These are phyloP conservation scores for Pollicipes pollicipes DNA, from an alignment of 1,140 invertebrate genomes.

Conservation along the genomic window DNA sequence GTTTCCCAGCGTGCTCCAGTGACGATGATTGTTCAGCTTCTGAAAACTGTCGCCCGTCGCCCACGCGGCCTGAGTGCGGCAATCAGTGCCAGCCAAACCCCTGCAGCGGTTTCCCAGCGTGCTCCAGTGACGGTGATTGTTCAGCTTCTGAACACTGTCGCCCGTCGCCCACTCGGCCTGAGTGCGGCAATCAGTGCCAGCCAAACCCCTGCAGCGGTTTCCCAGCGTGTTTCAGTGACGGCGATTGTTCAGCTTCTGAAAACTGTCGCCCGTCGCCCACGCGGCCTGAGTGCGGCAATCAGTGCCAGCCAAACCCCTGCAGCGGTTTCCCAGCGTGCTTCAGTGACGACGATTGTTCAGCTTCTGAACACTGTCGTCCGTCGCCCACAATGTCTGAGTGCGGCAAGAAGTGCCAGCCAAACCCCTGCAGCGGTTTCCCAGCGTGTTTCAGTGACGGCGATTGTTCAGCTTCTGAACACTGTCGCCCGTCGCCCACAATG, in stretches of 20 bases:
- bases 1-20: not conserved
- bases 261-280: not conserved
- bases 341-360: too few relatives aligned
- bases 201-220: too few relatives aligned
- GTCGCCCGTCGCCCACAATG: too few relatives aligned
- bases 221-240: not conserved
- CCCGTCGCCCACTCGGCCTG: not conserved
- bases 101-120: not conserved
- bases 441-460: too few relatives aligned
- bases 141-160: not conserved
- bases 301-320: not conserved
- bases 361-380: too few relatives aligned
- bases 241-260: not conserved
- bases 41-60: not conserved
- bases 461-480: too few relatives aligned
- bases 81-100: not conserved
- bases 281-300: not conserved
- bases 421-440: too few relatives aligned
- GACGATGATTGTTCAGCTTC: not conserved
- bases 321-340: too few relatives aligned
- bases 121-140: not conserved
- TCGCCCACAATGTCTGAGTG: too few relatives aligned
- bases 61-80: not conserved
- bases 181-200: not conserved
- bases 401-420: too few relatives aligned